These are phyloP conservation scores for Julus scanicus DNA, from an alignment of 2,888 invertebrate species.

Conservation along the genomic window DNA sequence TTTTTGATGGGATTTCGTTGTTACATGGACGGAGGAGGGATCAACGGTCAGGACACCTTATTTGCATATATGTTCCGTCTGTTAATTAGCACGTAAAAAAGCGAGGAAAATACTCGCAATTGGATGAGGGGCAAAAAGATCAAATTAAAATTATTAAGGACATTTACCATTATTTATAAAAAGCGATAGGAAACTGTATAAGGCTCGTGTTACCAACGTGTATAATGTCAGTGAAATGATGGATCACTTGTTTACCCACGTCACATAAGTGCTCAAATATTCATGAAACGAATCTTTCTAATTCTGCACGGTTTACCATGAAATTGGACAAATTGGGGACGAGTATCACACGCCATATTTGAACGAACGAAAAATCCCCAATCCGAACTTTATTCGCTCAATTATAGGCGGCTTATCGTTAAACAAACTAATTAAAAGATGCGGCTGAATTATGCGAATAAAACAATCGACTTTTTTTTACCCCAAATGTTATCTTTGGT, in stretches of 20 bases:
- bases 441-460: background rate
- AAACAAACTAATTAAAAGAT: constrained; percentile 42
- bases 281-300: constrained; percentile 25
- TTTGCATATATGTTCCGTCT: background rate
- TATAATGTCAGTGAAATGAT: constrained; percentile 23
- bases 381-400: background rate
- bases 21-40: background rate
- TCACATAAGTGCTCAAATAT: background rate
- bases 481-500: too few relatives aligned
- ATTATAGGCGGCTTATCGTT: constrained; percentile 1
- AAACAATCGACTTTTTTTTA: background rate
- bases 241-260: constrained; percentile 18
- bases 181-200: background rate
- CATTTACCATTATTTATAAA: background rate
- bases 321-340: constrained; percentile 8
- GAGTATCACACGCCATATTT: constrained; percentile 37
- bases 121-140: background rate
- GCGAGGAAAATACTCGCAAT: background rate
- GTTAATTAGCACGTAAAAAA: background rate
- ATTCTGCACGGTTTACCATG: constrained; percentile 17
- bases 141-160: background rate
- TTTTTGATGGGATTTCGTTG: background rate
- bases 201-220: background rate
- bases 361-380: background rate
- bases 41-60: background rate